A percentile compares a stretch with the other conserved stretches of the same genome.
phyloP scores from a whole-genome alignment of 2,888 invertebrate genomes.

The Eudasyphora cyanicolor region DNA sequence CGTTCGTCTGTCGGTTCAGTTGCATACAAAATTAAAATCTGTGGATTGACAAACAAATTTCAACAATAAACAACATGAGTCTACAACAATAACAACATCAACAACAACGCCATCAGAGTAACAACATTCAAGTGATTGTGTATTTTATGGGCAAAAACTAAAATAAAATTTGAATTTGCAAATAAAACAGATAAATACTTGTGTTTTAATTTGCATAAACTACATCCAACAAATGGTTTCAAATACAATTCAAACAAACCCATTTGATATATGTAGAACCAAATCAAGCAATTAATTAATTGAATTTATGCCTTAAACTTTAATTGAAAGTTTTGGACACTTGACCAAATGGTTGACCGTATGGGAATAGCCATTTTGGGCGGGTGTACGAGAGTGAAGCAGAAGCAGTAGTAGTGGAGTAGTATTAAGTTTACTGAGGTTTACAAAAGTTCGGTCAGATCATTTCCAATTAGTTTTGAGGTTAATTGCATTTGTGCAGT shows the following conservation, averaged over 20 bases:
- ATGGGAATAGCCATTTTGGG: neutral
- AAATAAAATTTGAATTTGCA: slow-evolving; percentile 11
- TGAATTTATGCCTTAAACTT: slow-evolving; percentile 16
- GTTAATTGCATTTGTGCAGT: slow-evolving; percentile 35
- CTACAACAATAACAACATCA: slow-evolving; percentile 21
- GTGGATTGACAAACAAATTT: slow-evolving; percentile 61
- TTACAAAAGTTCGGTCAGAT: neutral
- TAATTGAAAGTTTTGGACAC: slow-evolving; percentile 24
- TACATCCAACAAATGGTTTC: slow-evolving; percentile 41
- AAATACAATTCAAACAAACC: slow-evolving; percentile 34
- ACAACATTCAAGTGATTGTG: slow-evolving; percentile 4
- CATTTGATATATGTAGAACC: neutral
- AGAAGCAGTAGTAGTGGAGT: too few relatives aligned
- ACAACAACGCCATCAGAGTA: too few relatives aligned
- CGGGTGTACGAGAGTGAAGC: too few relatives aligned
- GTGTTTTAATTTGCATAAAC: slow-evolving; percentile 43
- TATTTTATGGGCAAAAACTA: slow-evolving; percentile 19
- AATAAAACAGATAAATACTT: slow-evolving; percentile 13
- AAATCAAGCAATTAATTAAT: slow-evolving; percentile 19
- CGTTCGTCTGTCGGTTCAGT: neutral
- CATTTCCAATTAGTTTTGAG: slow-evolving; percentile 23
- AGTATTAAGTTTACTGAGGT: neutral
- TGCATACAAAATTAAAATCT: slow-evolving; percentile 56
- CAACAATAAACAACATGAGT: slow-evolving; percentile 48
- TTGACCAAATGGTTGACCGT: neutral